A percentile compares a stretch with the other conserved stretches of the same genome.
phyloP scores from a whole-genome alignment of 2,888 invertebrate genomes.

The Bombyx huttoni region DNA sequence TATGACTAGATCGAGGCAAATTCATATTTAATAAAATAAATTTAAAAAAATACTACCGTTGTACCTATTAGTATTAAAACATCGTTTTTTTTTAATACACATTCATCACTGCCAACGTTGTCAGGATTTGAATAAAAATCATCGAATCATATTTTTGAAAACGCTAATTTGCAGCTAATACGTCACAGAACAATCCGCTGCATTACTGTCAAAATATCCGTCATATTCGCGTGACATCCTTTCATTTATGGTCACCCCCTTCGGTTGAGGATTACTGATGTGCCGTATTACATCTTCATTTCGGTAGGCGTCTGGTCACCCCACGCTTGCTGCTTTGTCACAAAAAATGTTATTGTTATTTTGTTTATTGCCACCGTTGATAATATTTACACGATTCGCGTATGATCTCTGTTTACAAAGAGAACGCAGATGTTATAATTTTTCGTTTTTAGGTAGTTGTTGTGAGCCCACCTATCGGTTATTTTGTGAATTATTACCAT shows the following conservation, averaged over 20 bases:
- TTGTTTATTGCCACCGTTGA: conserved; percentile 50
- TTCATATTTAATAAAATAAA: background rate
- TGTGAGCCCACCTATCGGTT: background rate
- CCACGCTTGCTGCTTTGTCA: conserved; percentile 32
- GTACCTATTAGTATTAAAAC: background rate
- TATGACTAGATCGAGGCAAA: background rate
- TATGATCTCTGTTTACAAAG: conserved; percentile 50
- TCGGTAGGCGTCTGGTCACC: conserved; percentile 63
- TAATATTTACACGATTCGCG: conserved; percentile 56
- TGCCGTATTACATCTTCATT: conserved; percentile 71
- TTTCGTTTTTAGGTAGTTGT: background rate
- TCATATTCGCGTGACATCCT: conserved; percentile 68
- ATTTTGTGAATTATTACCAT: background rate
- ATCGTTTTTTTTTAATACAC: background rate
- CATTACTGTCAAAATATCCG: conserved; percentile 72
- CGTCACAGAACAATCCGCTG: conserved; percentile 43
- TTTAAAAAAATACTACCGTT: background rate
- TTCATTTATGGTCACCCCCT: conserved; percentile 60
- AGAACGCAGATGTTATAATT: conserved; percentile 25
- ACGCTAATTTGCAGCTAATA: conserved; percentile 29
- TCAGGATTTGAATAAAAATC: conserved; percentile 1
- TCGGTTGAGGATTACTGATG: conserved; percentile 57
- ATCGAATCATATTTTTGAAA: conserved; percentile 20
- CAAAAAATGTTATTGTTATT: conserved; percentile 57
- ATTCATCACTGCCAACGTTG: background rate